Evolutionary conservation across 2,797 vertebrate genomes (phyloP), one percentile per base, ranked within the genome.

Genomic region (Triplophysa yarkandensis): DNA sequence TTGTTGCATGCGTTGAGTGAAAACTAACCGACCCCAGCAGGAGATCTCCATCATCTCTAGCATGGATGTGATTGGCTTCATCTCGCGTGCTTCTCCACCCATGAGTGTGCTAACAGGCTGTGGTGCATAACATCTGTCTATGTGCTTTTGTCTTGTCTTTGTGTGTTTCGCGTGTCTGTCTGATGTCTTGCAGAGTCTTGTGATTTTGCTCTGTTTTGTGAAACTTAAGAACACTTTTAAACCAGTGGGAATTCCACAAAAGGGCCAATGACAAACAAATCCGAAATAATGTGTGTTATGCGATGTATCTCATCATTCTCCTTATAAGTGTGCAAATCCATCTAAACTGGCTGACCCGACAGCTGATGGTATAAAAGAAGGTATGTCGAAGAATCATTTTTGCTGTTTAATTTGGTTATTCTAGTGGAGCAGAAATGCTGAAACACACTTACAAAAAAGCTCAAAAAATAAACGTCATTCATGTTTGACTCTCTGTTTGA

Each of bases 1-100:
- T 94, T 92, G 89, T 94, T 88, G 95, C 95, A 98, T 98, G 95
- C 90, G 74, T 87, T 91, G 86, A 86, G 80, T 62, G 82, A 88
- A 91, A 81, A 91, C 91, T 91, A 92, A 92, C 80, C 74, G 66
- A 63, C 43, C 76, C 46, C 39, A 17, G 30, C 44, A 83, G 85
- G 84, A 68, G 41, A 86, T 82, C 86, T 86, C 81, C 89, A 90
- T 90, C 82, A 82, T 81, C 85, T 88, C 78, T 80, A 91, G 95
- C 95, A 96, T 95, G 95, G 80, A 89, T 90, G 81, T 91, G 85
- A 86, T 87, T 90, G 82, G 87, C 11, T 77, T 87, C 94, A 94
- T 94, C 90, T 81, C 85, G 85, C 91, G 87, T 93, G 89, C 85
- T 89, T 87, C 78, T 83, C 81, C 85, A 85, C 92, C 91, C 92